Evolutionary conservation across 2,888 invertebrate genomes (phyloP).

Genomic region (Ctena decussata): DNA sequence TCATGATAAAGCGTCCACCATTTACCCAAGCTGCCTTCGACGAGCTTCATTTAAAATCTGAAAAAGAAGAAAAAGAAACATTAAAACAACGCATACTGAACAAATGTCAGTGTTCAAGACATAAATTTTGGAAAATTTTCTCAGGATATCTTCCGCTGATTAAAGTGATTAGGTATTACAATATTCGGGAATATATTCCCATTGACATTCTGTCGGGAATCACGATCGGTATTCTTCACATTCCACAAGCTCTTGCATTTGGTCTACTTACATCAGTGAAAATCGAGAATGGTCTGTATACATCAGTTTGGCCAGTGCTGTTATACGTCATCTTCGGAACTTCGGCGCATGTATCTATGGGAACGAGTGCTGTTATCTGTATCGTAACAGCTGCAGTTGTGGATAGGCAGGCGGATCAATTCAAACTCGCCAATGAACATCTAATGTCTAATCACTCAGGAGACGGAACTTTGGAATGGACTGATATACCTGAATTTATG

Average conservation of each 20-base stretch:
- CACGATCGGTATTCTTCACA: constrained; percentile 85
- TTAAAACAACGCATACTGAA: constrained; percentile 60
- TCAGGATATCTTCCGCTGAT: constrained; percentile 79
- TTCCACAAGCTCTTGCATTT: constrained; percentile 85
- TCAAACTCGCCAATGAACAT: constrained; percentile 65
- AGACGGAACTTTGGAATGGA: constrained; percentile 63
- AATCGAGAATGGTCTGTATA: constrained; percentile 82
- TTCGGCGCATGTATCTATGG: constrained; percentile 82
- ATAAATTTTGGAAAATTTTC: constrained; percentile 75
- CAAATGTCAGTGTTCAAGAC: constrained; percentile 74
- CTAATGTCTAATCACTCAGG: constrained; percentile 60
- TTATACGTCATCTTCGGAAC: constrained; percentile 83
- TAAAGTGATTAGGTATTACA: constrained; percentile 80
- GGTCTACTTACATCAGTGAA: constrained; percentile 81
- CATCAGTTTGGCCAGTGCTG: constrained; percentile 82
- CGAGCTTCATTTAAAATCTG: constrained; percentile 74
- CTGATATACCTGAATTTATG: constrained; percentile 78
- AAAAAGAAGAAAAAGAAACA: constrained; percentile 42
- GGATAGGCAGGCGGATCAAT: constrained; percentile 73
- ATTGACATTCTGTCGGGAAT: constrained; percentile 84
- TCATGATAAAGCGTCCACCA: constrained; percentile 70
- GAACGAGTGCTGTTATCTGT: constrained; percentile 83
- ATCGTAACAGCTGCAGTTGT: constrained; percentile 83
- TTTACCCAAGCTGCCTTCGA: constrained; percentile 78
- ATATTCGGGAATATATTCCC: constrained; percentile 76